Evolutionary conservation across 2,113 vertebrate genomes (phyloP), one percentile per base, ranked within the genome.

Genomic region (Trematomus loennbergii): DNA sequence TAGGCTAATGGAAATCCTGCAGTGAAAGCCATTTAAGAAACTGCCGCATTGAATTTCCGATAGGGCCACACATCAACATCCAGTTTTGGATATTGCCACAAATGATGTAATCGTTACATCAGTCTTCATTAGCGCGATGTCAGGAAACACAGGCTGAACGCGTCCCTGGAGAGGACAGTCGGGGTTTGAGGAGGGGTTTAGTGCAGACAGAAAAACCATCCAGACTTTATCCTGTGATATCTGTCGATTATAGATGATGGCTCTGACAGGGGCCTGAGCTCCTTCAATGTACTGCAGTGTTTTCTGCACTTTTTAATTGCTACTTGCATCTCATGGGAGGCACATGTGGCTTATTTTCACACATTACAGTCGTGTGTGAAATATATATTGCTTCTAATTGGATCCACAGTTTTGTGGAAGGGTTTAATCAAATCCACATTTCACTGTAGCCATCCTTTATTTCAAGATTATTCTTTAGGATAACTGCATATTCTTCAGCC

Each of bases 61-160:
- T 22, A 25, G 53, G 29, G 60, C 59, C 64, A 73, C 82, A 63
- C 65, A 82, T 88, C 74, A 87, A 75, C 68, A 65, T 82, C 70
- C 60, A 83, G 45, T 72, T 72, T 78, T 63, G 79, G 77, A 57
- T 59, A 82, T 87, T 84, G 63, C 80, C n/a, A 54, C 72, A 82
- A 69, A 86, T 89, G 67, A 85, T 79, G 81, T 66, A 74, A 90
- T 62, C 58, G n/a, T 88, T 90, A 79, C 76, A 87, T 90, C 88
- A 85, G 63, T 60, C 81, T 84, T 83, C 85, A 90, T 90, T 82
- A 85, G 75, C 75, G 76, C 57, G 75, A 75, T 70, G 22, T 82
- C 63, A 43, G 60, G 67, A 73, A 82, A 61, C n/a, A 1, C 60
- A 59, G 22, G 40, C 58, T 25, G 48, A 75, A 75, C 3, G 7